Base-by-base conservation (phyloP, 2,797 vertebrate genomes). In the Manis javanica region DNA sequence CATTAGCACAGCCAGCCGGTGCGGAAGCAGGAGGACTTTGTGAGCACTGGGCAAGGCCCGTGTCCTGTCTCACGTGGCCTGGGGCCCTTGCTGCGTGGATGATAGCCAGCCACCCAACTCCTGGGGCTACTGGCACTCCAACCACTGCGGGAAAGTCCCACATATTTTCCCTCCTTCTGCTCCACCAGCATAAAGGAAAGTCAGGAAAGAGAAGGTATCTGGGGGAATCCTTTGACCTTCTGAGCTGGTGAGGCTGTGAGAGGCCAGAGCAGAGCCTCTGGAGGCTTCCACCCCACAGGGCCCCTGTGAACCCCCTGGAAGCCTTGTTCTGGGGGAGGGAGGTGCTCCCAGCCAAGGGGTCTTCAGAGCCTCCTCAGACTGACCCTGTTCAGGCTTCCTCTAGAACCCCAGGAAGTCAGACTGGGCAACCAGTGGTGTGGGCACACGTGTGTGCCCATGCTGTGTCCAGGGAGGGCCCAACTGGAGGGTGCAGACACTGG, bases 111-210 rank as follows among this genome's bases (percentile, higher is more conserved):
- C 53, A 0, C 15, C 37, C 16, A 16, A 9, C 46, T 68, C 46
- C 23, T 7, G 0, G n/a, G 46, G 21, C 3, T 21, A 3, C 82
- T 72, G 39, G 15, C 23, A 9, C 18, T 8, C 46, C 16, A 11
- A 31, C 39, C 4, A 7, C 39, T 29, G 7, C 3, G 0, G 34
- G 24, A 24, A 46, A 19, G 2, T 9, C 49, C 4, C 3, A 0
- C 16, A 23, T 11, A 18, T 24, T 21, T 29, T 1, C 63, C 13
- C 61, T n/a, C 31, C 23, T 61, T 34, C 31, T 51, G 16, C 8
- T 55, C 49, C 15, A 19, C 34, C 37, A 34, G 46, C 42, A 55
- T 39, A 51, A 71, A 83, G 29, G 71, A 74, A 59, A 59, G 5
- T 23, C n/a, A 51, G 59, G 37, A 66, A n/a, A 46, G 34, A 42